Conservation (phyloP, 2,888 invertebrate genomes). For the Polydesmus complanatus region DNA sequence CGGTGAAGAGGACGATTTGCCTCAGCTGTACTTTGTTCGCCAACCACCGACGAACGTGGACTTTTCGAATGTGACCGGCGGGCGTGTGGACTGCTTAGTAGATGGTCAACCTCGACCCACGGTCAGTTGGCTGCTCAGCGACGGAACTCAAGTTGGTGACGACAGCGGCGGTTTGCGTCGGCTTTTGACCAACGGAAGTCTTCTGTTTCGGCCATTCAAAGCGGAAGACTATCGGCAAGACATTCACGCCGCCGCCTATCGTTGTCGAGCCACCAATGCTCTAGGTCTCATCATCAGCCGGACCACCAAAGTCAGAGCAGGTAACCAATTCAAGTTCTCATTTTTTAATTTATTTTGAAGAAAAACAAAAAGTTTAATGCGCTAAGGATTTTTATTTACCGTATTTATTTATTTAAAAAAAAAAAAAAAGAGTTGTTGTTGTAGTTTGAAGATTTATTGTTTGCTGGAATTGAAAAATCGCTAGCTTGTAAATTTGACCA, state of each 20-base stretch:
- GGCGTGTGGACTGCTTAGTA: slow-evolving; percentile 16
- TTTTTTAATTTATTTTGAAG: too few species aligned
- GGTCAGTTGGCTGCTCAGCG: slow-evolving; percentile 15
- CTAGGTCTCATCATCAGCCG: slow-evolving; percentile 11
- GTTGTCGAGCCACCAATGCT: slow-evolving; percentile 1
- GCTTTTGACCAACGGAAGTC: slow-evolving; percentile 7
- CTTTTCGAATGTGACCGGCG: slow-evolving; percentile 18
- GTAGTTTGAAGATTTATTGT: not conserved
- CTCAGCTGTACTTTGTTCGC: slow-evolving; percentile 8
- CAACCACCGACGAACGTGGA: slow-evolving; percentile 17
- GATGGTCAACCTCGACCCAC: slow-evolving; percentile 16
- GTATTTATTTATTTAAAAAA: too few species aligned
- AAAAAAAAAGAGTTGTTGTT: not conserved
- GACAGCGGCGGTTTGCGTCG: slow-evolving; percentile 2
- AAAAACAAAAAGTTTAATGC: too few species aligned
- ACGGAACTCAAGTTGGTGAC: slow-evolving; percentile 10
- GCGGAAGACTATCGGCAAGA: slow-evolving; percentile 13
- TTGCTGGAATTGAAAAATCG: not conserved
- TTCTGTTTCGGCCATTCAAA: slow-evolving; percentile 9
- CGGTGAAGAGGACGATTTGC: too few species aligned
- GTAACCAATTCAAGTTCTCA: too few species aligned
- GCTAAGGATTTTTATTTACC: too few species aligned
- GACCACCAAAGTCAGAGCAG: slow-evolving; percentile 8
- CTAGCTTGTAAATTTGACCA: not conserved
- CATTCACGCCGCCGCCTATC: slow-evolving; percentile 13